Base-by-base conservation (phyloP, 2,888 invertebrate genomes). In the Pocota personata region DNA sequence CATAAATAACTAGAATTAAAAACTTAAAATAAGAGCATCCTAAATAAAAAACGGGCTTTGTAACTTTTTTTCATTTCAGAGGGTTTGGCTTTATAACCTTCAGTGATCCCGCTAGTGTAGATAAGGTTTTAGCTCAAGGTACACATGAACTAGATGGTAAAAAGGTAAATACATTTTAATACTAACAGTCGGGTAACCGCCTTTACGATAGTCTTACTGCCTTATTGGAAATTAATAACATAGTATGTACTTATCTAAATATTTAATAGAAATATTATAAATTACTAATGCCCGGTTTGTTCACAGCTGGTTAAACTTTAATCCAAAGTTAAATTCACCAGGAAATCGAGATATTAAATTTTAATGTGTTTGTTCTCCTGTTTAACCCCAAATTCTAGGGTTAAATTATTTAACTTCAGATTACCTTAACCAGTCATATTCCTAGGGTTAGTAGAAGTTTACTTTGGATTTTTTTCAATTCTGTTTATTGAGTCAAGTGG, bases 11-110 rank as follows among this genome's bases (percentile, higher is more conserved):
- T 48, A 48, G 21, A 48, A 10, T 21, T 48, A 21, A 52, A 12
- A 52, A 52, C 3, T 52, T 52, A 27, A n/a, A 14, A n/a, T 24
- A 27, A 52, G 52, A 27, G 10, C 16, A 30, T 62, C 40, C 24
- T 19, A 48, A 60, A 24, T 40, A 35, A 16, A 24, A n/a, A n/a
- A n/a, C n/a, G n/a, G 14, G 57, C 8, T 50, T 21, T n/a, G 4
- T 55, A 16, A 40, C 19, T 69, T 67, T 80, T 66, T 88, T 57
- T 88, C 80, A 35, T 95, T 95, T 88, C 96, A 98, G 98, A 95
- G 99, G 99, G 92, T 99, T 99, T 93, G 99, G 99, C 92, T 99
- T 99, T 95, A 98, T 99, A 94, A 99, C 99, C 93, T 99, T 99
- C 94, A 97, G 97, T 93, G 99, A 99, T 94, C 97, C 99, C 92